Conservation (phyloP, 2,888 invertebrate genomes). For the Zonitis immaculata region DNA sequence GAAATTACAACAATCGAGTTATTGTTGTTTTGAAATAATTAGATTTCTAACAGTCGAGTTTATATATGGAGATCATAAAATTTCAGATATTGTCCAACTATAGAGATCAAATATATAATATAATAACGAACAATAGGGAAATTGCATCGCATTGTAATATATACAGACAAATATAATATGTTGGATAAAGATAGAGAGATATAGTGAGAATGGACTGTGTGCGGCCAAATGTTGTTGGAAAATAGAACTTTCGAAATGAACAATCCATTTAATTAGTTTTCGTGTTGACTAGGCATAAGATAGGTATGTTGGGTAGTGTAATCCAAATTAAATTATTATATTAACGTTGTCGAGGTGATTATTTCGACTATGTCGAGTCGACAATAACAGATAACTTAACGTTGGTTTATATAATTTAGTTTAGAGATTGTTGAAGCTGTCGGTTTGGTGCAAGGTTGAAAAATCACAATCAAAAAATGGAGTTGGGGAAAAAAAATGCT, state of each 20-base stretch:
- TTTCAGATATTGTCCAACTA: not conserved
- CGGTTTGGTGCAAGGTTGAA: too few species aligned
- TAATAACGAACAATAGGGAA: not conserved
- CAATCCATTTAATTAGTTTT: slow-evolving; percentile 27
- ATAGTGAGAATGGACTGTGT: not conserved
- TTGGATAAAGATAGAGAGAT: not conserved
- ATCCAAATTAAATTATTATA: slow-evolving; percentile 26
- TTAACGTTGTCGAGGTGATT: slow-evolving; percentile 12
- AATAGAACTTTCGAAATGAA: slow-evolving; percentile 18
- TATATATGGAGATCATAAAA: not conserved
- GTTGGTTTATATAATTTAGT: too few species aligned
- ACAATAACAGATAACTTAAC: too few species aligned
- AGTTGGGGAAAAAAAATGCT: too few species aligned
- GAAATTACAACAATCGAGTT: not conserved
- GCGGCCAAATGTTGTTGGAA: not conserved
- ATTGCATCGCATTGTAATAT: not conserved
- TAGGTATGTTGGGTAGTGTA: slow-evolving; percentile 10
- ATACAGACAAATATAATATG: not conserved
- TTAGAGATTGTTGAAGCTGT: too few species aligned
- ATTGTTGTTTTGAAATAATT: not conserved
- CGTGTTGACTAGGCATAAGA: slow-evolving; percentile 15
- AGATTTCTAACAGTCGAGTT: not conserved
- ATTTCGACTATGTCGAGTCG: not conserved
- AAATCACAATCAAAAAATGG: too few species aligned
- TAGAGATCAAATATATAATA: not conserved